Base-by-base conservation (phyloP, 2,888 invertebrate species). In the Ophraella communa region DNA sequence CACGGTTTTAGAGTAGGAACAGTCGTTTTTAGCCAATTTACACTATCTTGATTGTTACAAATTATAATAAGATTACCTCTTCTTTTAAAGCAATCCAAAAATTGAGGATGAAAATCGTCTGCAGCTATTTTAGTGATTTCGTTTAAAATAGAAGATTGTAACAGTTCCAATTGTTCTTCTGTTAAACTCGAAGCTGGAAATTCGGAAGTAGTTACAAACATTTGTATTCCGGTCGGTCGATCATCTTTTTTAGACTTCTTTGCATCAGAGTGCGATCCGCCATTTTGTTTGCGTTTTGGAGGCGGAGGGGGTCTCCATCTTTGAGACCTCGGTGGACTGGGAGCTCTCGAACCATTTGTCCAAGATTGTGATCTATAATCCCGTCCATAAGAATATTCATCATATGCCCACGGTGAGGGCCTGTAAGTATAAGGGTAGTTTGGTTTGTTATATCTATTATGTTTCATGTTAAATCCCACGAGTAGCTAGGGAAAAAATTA, bases 381-480 rank as follows among this genome's bases (percentile, higher is more conserved):
- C 24, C 49, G 35, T 30, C 56, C 27, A 14, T 49, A 20, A 18
- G 52, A 44, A 44, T 57, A 51, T 10, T 51, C 49, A 4, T 51
- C 49, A 14, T 58, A 42, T 11, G 42, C 60, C 60, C 60, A 58
- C 18, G 58, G 42, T 42, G 51, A 21, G 21, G 42, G 52, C 1
- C 27, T 21, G 11, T 27, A 17, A 51, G 24, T 14, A 14, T 51
- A 51, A 51, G 52, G 44, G 33, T 35, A 54, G 33, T 60, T 44
- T 44, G 61, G 57, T 62, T 65, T 57, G 51, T 62, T 65, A 54
- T 62, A 62, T 44, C 54, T 44, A 53, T 42, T 62, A 33, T 62
- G 62, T 33, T 58, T 65, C 65, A 65, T 65, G 54, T 24, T 65
- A 35, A 53, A 44, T 65, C 65, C 65, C 65, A 65, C 65, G 65